Percentiles rank a stretch among this genome's conserved stretches.
phyloP scores from a whole-genome alignment of 1,140 invertebrate genomes.

The Drosophila eugracilis region DNA sequence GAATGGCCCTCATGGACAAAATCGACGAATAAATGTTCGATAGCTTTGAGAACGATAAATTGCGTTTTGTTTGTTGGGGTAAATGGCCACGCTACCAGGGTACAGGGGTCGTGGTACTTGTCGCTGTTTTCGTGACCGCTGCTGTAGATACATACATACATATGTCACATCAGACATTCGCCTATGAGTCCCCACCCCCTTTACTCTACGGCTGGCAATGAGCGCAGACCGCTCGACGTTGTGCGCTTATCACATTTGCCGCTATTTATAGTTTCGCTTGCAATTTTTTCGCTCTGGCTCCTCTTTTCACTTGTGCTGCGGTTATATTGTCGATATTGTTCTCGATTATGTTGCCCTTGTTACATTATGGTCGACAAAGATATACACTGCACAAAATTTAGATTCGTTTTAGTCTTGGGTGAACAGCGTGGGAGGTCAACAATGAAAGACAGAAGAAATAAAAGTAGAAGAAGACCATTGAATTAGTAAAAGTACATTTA shows the following conservation, averaged over 20 bases:
- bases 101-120: slow-evolving; percentile 38
- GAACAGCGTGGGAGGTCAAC: too few relatives aligned
- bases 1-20: too few relatives aligned
- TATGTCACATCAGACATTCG: slow-evolving; percentile 5
- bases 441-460: too few relatives aligned
- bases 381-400: neutral
- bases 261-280: slow-evolving; percentile 75
- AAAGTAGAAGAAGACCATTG: too few relatives aligned
- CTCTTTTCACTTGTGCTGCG: slow-evolving; percentile 16
- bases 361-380: neutral
- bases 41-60: slow-evolving; percentile 52
- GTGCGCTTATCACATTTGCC: slow-evolving; percentile 74
- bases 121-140: slow-evolving; percentile 8
- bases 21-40: too few relatives aligned
- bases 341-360: neutral
- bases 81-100: too few relatives aligned
- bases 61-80: too few relatives aligned
- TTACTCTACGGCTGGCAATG: slow-evolving; percentile 40
- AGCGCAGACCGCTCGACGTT: slow-evolving; percentile 48
- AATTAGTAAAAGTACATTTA: too few relatives aligned
- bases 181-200: slow-evolving; percentile 14
- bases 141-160: slow-evolving; percentile 8
- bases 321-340: slow-evolving; percentile 25
- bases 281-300: slow-evolving; percentile 46
- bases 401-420: too few relatives aligned